Conservation (phyloP, 2,888 invertebrate species). For the Sclerodermus sp. region DNA sequence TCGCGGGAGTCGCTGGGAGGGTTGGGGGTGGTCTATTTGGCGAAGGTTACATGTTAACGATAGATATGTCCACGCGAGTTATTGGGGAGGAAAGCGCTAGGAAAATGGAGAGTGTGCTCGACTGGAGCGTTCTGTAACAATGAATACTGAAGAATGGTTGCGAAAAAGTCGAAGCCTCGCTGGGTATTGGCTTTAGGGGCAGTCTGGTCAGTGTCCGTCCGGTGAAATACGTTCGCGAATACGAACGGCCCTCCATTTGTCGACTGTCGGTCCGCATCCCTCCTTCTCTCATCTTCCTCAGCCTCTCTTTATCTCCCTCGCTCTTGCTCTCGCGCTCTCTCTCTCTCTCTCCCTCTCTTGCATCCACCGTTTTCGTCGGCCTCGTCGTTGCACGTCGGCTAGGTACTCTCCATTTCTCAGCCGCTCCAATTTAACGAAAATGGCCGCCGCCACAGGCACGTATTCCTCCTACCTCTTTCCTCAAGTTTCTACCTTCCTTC, state of each 20-base stretch:
- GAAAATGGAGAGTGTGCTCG: not conserved
- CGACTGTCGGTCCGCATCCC: constrained; percentile 38
- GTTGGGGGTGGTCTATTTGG: too few relatives aligned
- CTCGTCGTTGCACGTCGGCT: constrained; percentile 9
- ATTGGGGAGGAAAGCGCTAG: not conserved
- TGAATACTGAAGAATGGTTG: constrained; percentile 25
- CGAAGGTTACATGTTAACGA: too few relatives aligned
- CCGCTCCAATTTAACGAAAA: constrained; percentile 49
- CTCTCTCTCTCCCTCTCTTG: not conserved
- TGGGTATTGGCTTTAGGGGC: constrained; percentile 28
- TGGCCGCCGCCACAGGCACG: constrained; percentile 27
- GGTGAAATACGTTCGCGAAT: constrained; percentile 42
- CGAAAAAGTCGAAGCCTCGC: constrained; percentile 24
- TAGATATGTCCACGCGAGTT: too few relatives aligned
- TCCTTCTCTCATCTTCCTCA: constrained; percentile 9
- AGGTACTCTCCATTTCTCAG: constrained; percentile 44
- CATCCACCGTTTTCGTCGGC: not conserved
- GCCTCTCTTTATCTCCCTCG: constrained; percentile 7
- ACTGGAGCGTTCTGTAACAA: constrained; percentile 20
- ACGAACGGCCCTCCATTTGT: constrained; percentile 51
- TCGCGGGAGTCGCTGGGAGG: too few relatives aligned
- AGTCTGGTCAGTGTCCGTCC: constrained; percentile 39
- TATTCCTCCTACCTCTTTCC: too few relatives aligned
- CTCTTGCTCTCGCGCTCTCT: constrained; percentile 1
- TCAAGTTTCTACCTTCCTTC: too few relatives aligned